Evolutionary conservation across 2,888 invertebrate genomes (phyloP), one percentile per base, ranked within the genome.

Genomic region (Melikaiella ostensackeni): DNA sequence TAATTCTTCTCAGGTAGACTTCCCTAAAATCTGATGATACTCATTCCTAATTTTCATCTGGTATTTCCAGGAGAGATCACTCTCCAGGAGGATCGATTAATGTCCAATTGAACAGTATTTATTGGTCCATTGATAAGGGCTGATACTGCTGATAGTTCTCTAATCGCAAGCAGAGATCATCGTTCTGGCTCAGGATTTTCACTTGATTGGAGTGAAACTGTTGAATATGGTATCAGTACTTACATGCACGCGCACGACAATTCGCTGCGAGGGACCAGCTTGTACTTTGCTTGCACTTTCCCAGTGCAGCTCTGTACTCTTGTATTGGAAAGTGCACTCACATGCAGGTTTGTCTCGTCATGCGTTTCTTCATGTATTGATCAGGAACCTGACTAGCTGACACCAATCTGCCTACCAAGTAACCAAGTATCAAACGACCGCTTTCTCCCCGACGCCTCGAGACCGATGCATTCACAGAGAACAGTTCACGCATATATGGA

Each of bases 341-440:
- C 70, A 70, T 50, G 50, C 70, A 50, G 19, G 50, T 70, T 70
- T 50, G 21, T 70, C 70, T 70, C 70, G 70, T 70, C 70, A 70
- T 50, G 30, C 27, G n/a, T 70, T 70, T 50, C n/a, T 50, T 33
- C n/a, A 9, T 70, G 70, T 70, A 30, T 70, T 70, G 70, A 33
- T 33, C 70, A 70, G 74, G 42, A 61, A 75, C 59, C 74, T 79
- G 81, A 79, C 78, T 78, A 83, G 75, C 80, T 81, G 84, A 83
- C 86, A 86, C 85, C 85, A 86, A 87, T 87, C 84, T 86, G 84
- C 84, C 83, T 86, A 86, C 84, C 86, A 81, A 84, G 62, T 33
- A 62, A 27, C 55, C 21, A 55, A 21, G 59, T 27, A 59, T 21
- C 13, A 24, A 59, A 77, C 79, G 83, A 75, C 75, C 82, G 85